These are phyloP conservation scores for Rhaphigaster nebulosa DNA, from an alignment of 2,888 invertebrate genomes.

Conservation along the genomic window DNA sequence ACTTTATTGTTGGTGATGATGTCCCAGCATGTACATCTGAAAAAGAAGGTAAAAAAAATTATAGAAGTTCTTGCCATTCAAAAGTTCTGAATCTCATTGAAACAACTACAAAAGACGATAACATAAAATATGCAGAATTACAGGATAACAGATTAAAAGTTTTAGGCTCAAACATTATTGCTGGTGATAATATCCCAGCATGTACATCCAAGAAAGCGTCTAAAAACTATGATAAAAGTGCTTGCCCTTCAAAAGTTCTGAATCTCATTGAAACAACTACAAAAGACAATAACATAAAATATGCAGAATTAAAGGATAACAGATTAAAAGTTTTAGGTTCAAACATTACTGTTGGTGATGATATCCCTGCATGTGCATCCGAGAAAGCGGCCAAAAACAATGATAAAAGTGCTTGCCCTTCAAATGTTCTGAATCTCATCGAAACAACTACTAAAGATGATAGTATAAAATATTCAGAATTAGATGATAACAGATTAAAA, in stretches of 20 bases:
- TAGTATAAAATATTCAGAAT: no score
- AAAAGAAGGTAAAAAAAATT: not conserved
- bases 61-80: not conserved
- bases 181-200: not conserved
- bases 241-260: not conserved
- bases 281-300: not conserved
- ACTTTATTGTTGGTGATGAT: not conserved
- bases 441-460: no score
- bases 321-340: conserved; percentile 45
- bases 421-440: no score
- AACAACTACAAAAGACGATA: not conserved
- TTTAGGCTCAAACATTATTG: conserved; percentile 2
- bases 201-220: not conserved
- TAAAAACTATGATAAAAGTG: not conserved
- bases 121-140: not conserved
- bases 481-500: no score
- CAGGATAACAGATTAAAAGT: conserved; percentile 36
- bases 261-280: not conserved
- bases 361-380: not conserved
- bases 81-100: not conserved
- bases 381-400: not conserved
- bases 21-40: not conserved
- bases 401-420: no score
- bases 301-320: conserved; percentile 4
- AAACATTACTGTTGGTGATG: not conserved